Evolutionary conservation across 2,888 invertebrate species (phyloP), one percentile per base, ranked within the genome.

Genomic region (Ganaspis brasiliensis): DNA sequence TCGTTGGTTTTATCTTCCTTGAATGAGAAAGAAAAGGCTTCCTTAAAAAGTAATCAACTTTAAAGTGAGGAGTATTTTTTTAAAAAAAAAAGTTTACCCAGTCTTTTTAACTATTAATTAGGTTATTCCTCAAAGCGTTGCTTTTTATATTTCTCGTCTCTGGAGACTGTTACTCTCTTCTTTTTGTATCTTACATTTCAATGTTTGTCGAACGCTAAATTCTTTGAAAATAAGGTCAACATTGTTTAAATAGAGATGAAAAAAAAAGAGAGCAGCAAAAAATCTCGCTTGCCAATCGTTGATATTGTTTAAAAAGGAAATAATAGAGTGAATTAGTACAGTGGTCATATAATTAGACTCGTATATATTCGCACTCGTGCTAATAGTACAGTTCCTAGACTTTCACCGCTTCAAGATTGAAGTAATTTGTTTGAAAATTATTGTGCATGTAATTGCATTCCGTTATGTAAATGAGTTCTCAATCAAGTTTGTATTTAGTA

Each of bases 361-460:
- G 14, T 45, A 45, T 21, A 63, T n/a, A 67, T 12, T 45, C 24
- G 67, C 67, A 67, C 67, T 40, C 10, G 45, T 45, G 24, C 40
- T 45, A 45, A 45, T 24, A 67, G 19, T 67, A n/a, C 21, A 24
- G 40, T 40, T 67, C 24, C 67, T 45, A 67, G 45, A 67, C 67
- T 67, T 67, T 67, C 67, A n/a, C 67, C 67, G n/a, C 24, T n/a
- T 24, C n/a, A n/a, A 24, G 21, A 45, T 45, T 67, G 24, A 14
- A 67, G 40, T 40, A 67, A 67, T 67, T 21, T 19, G 37, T 24
- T 21, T 67, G 67, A 45, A 40, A 67, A 67, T 45, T 67, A 67
- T 67, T 67, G 40, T 45, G 40, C 35, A 37, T 37, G 37, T 37
- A 63, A 63, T 63, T 63, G 21, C 61, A 37, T 12, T 63, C 37